A percentile compares a stretch with the other conserved stretches of the same genome.
These are phyloP conservation scores for Triplophysa bombifrons DNA, from an alignment of 2,797 vertebrate species.

Conservation along the genomic window DNA sequence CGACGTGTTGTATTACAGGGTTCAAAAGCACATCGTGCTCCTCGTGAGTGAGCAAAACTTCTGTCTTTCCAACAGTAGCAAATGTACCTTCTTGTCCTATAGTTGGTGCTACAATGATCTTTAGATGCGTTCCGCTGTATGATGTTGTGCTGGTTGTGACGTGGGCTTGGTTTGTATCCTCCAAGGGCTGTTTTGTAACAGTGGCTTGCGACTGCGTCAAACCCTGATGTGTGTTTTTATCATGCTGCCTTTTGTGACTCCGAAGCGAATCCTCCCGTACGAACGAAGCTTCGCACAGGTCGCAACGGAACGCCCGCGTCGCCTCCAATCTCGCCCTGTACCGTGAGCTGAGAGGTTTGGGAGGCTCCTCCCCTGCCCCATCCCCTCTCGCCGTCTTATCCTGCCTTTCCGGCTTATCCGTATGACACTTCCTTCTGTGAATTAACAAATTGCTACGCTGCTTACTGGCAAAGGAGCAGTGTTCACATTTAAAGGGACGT, in stretches of 20 bases:
- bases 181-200: slow-evolving; percentile 61
- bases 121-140: slow-evolving; percentile 82
- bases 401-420: slow-evolving; percentile 78
- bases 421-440: slow-evolving; percentile 88
- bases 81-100: slow-evolving; percentile 72
- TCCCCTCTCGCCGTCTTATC: slow-evolving; percentile 61
- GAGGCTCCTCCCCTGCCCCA: slow-evolving; percentile 61
- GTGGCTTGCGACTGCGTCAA: slow-evolving; percentile 17
- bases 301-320: slow-evolving; percentile 87
- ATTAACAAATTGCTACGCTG: slow-evolving; percentile 94
- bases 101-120: slow-evolving; percentile 87
- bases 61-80: slow-evolving; percentile 61
- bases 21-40: slow-evolving; percentile 73
- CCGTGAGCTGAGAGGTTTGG: slow-evolving; percentile 76
- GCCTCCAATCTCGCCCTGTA: slow-evolving; percentile 90
- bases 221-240: slow-evolving; percentile 65
- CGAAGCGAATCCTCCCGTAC: slow-evolving; percentile 94
- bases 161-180: slow-evolving; percentile 68
- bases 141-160: slow-evolving; percentile 67
- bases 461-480: slow-evolving; percentile 92
- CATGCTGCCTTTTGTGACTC: slow-evolving; percentile 93
- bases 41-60: slow-evolving; percentile 72
- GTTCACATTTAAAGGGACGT: slow-evolving; percentile 88
- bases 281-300: slow-evolving; percentile 88
- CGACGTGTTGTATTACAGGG: slow-evolving; percentile 91